A percentile compares a stretch with the other conserved stretches of the same genome.
These are phyloP conservation scores for Oasisia sp. DNA, from an alignment of 2,888 invertebrate genomes.

Conservation along the genomic window DNA sequence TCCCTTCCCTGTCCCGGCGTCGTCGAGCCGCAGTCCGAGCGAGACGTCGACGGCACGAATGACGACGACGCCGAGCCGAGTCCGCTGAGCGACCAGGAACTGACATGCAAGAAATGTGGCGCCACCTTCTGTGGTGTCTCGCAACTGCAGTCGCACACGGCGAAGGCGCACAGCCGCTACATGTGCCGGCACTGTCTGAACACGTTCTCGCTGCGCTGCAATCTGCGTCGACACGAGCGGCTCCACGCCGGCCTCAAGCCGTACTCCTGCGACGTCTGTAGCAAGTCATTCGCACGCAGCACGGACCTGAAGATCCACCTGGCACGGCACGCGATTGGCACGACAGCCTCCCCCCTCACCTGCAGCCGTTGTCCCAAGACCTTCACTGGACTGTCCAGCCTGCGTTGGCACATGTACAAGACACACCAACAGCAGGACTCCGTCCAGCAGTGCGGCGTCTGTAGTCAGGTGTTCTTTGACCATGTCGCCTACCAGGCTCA, in stretches of 20 bases:
- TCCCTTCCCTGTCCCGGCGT: background rate
- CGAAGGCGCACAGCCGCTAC: constrained; percentile 35
- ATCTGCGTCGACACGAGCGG: constrained; percentile 40
- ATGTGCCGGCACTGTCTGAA: constrained; percentile 37
- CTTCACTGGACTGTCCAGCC: constrained; percentile 25
- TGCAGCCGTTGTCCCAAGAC: background rate
- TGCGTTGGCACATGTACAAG: constrained; percentile 32
- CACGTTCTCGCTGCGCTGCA: constrained; percentile 41
- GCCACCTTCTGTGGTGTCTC: constrained; percentile 24
- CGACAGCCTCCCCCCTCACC: background rate
- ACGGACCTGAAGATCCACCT: constrained; percentile 39
- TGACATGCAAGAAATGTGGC: constrained; percentile 33
- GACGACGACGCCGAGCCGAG: background rate
- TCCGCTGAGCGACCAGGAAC: background rate
- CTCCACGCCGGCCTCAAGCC: constrained; percentile 41
- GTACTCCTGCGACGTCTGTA: constrained; percentile 36
- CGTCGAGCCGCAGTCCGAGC: background rate
- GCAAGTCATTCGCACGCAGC: constrained; percentile 37
- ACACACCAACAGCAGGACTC: constrained; percentile 31
- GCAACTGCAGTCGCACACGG: constrained; percentile 33
- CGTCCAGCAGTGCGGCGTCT: constrained; percentile 26
- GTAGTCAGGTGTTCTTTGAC: constrained; percentile 31
- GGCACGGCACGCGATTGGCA: constrained; percentile 30
- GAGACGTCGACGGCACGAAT: background rate
- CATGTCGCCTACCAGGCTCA: constrained; percentile 27